A percentile compares a stretch with the other conserved stretches of the same genome.
These are phyloP conservation scores for Pseudomyrmex dendroicus DNA, from an alignment of 1,140 invertebrate species.

Conservation along the genomic window DNA sequence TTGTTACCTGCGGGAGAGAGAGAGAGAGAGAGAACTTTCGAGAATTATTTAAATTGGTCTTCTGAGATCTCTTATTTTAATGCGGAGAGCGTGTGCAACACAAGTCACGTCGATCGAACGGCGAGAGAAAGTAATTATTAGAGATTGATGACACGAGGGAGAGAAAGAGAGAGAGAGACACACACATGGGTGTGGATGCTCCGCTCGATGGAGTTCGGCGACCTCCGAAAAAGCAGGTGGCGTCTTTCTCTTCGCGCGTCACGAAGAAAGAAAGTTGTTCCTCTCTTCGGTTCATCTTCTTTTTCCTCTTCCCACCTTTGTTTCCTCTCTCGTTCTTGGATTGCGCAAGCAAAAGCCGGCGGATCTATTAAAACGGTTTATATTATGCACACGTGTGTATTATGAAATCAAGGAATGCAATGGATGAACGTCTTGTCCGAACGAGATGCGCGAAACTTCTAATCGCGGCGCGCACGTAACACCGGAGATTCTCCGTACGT, in stretches of 20 bases:
- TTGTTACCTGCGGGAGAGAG: neutral
- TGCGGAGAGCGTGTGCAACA: neutral
- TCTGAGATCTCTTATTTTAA: neutral
- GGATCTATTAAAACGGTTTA: too few relatives aligned
- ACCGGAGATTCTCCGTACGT: too few relatives aligned
- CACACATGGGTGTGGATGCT: slow-evolving; percentile 69
- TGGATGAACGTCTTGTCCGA: too few relatives aligned
- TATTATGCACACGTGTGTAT: too few relatives aligned
- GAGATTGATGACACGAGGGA: slow-evolving; percentile 56
- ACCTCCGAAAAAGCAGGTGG: slow-evolving; percentile 70
- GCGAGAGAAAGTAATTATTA: slow-evolving; percentile 71
- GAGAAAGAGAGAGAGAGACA: too few relatives aligned
- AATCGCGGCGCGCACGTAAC: too few relatives aligned
- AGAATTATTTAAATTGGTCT: neutral
- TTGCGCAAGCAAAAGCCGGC: slow-evolving; percentile 8
- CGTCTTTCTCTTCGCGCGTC: slow-evolving; percentile 67
- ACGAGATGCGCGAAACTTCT: too few relatives aligned
- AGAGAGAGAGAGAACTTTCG: neutral
- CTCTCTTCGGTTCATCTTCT: neutral
- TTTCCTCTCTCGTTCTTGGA: slow-evolving; percentile 30
- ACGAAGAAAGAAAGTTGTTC: slow-evolving; percentile 65
- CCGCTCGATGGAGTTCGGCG: slow-evolving; percentile 47
- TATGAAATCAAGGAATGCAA: too few relatives aligned
- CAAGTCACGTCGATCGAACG: neutral
- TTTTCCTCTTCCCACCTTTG: neutral